Base-by-base conservation (phyloP, 2,888 invertebrate genomes). In the Ptilodon capucinus region DNA sequence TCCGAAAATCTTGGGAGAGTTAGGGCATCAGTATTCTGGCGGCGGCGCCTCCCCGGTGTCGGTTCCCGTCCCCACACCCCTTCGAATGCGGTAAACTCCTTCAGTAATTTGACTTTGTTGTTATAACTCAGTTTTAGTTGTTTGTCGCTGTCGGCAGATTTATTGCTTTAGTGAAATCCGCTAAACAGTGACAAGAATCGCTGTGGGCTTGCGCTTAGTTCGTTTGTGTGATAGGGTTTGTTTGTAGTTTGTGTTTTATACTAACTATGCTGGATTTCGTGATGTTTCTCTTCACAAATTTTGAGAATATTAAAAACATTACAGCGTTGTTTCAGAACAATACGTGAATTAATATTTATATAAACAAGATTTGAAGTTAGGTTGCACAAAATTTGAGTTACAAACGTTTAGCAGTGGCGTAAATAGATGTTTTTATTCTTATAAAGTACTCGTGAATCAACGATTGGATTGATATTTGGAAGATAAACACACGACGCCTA, bases 41-140 rank as follows among this genome's bases (percentile, higher is more conserved):
- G 71, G 68, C 82, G 88, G 77, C 21, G 50, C 48, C 64, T 48
- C 73, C 62, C 79, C 83, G 78, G 86, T 84, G 88, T 88, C 84
- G 86, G 80, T 84, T 77, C 60, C 68, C 76, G 65, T 64, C 74
- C 74, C 71, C 76, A 60, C 67, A 69, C 72, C 62, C 68, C 68
- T 64, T 60, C 68, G 56, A 68, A 68, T 79, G 86, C 79, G 90
- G 89, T 85, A 83, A 88, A 89, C 88, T 90, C 86, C 86, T 86
- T 86, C 79, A 77, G 87, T 89, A 90, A 91, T 90, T 90, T 86
- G 88, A 90, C 89, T 90, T 91, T 87, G 89, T 90, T 90, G 88
- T 90, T 90, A 83, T 91, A 91, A 90, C 86, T 90, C 82, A 88
- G 90, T 91, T 90, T 84, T 79, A 82, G 83, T 80, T 86, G 83